A percentile compares a stretch with the other conserved stretches of the same genome.
Evolutionary conservation across 2,888 invertebrate genomes (phyloP).

Genomic region (Callosobruchus maculatus): DNA sequence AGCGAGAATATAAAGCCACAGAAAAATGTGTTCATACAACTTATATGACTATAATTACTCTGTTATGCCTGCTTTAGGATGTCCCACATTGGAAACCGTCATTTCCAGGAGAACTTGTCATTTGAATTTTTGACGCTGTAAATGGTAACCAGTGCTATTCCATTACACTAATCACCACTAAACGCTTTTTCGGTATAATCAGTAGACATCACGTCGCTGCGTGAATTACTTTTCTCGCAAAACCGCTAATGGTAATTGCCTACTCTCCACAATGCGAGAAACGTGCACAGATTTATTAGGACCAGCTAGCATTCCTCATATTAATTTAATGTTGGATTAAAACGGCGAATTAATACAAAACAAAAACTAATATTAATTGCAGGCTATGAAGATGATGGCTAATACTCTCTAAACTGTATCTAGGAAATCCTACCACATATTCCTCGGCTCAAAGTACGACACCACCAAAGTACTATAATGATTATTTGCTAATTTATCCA

Average conservation of each 20-base stretch:
- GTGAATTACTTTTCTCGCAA: slow-evolving; percentile 3
- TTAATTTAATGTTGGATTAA: too few species aligned
- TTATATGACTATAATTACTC: too few species aligned
- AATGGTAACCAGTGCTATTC: not conserved
- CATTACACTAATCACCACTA: not conserved
- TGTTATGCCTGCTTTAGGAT: not conserved
- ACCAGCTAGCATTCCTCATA: slow-evolving; percentile 6
- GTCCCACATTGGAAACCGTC: not conserved
- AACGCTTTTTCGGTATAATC: not conserved
- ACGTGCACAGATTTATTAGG: slow-evolving; percentile 15
- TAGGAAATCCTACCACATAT: too few species aligned
- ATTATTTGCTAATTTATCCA: too few species aligned
- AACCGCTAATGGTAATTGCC: slow-evolving; percentile 12
- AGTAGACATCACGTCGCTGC: not conserved
- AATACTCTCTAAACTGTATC: too few species aligned
- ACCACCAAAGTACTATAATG: too few species aligned
- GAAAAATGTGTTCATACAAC: too few species aligned
- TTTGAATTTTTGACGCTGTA: not conserved
- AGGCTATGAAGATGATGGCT: too few species aligned
- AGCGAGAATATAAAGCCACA: too few species aligned
- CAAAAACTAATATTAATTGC: too few species aligned
- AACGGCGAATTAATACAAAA: too few species aligned
- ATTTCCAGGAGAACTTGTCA: not conserved
- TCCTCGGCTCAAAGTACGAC: too few species aligned
- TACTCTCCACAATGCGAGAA: slow-evolving; percentile 14